These are phyloP conservation scores for Rhagoletis zephyria DNA, from an alignment of 1,140 invertebrate species.

Conservation along the genomic window DNA sequence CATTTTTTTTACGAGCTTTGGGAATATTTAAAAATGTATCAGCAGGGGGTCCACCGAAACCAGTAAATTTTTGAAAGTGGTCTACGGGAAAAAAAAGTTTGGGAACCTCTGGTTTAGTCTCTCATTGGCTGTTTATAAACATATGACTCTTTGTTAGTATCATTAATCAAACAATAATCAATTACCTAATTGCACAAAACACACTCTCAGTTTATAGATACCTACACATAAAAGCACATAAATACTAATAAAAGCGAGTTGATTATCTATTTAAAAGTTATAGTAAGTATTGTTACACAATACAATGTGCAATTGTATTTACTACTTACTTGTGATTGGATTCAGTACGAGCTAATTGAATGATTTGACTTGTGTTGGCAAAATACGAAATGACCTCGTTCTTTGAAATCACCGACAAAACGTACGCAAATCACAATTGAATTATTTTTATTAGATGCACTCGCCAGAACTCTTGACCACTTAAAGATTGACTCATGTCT, in stretches of 20 bases:
- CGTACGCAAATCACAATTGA: not conserved
- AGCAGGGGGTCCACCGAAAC: too few species aligned
- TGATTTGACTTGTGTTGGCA: conserved; percentile 14
- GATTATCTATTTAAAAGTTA: not conserved
- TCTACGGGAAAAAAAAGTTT: too few species aligned
- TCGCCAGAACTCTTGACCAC: not conserved
- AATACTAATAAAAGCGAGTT: not conserved
- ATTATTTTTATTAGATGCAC: not conserved
- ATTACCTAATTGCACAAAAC: not conserved
- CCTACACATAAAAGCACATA: not conserved
- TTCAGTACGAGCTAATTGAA: conserved; percentile 25
- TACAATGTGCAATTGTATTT: not conserved
- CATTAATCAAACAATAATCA: conserved; percentile 44
- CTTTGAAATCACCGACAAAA: conserved; percentile 21
- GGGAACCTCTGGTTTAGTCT: not conserved
- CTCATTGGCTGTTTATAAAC: not conserved
- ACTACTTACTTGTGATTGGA: not conserved
- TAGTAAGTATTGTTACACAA: not conserved
- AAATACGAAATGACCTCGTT: conserved; percentile 18
- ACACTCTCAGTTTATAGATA: not conserved
- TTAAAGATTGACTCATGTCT: not conserved
- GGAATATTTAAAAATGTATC: too few species aligned
- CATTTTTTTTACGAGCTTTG: too few species aligned
- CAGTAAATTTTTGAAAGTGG: too few species aligned
- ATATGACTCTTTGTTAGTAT: conserved; percentile 20